Base-by-base conservation (phyloP, 2,888 invertebrate genomes). In the Cryptus viduatorius region DNA sequence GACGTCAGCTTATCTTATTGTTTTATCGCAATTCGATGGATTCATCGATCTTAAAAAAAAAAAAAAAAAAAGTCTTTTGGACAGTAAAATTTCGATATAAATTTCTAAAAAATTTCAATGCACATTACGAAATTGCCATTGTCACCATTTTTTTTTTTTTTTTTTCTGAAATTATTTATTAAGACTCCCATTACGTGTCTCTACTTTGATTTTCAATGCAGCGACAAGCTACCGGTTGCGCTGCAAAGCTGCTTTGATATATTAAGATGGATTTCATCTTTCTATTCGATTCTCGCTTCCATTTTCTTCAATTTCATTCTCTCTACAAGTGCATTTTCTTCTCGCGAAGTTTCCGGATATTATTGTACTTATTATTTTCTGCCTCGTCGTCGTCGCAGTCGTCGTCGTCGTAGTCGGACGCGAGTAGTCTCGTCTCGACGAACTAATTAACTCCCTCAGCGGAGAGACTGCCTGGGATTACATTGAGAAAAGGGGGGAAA, bases 391-490 rank as follows among this genome's bases (percentile, higher is more conserved):
- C 56, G 76, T 64, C 75, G 61, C 16, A 48, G 29, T 42, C 56
- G 76, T 24, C 24, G 1, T 64, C 75, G 61, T 68, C 79, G 69
- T 64, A 71, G 69, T 71, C 59, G 77, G 77, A 61, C 48, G 64
- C 48, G 69, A 37, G 69, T 67, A 80, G 77, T 80, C 83, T 42
- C 56, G 56, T 84, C 80, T 80, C 80, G 77, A 77, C 65, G 84
- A 80, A 80, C 80, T 84, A 84, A 84, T 84, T 84, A 84, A 84
- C 84, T 84, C 68, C 68, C 61, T 61, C 79, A 79, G 37, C 56
- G 56, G 73, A 64, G 84, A 80, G 78, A 53, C 68, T 68, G 64
- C 61, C 72, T 76, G 69, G 84, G 80, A 81, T 84, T 81, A 78
- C 77, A 78, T 84, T 84, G 73, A 53, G 84, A 46, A 61, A 68